Conservation (phyloP, 2,888 invertebrate species). For the Itoplectis maculator region DNA sequence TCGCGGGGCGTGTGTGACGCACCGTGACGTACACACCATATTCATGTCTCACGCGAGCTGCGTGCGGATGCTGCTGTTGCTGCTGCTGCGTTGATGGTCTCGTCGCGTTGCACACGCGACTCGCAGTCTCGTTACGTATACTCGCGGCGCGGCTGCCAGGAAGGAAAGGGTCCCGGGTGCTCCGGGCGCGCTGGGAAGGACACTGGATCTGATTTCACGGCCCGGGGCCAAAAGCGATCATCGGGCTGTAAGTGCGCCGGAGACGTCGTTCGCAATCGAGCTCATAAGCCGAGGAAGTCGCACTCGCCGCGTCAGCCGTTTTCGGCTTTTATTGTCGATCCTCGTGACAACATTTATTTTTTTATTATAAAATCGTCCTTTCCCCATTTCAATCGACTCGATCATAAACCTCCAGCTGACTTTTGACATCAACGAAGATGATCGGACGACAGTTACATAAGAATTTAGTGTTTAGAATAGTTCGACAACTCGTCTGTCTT, state of each 20-base stretch:
- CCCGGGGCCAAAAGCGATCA: slow-evolving; percentile 61
- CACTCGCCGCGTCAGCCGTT: too few relatives aligned
- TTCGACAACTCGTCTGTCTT: too few relatives aligned
- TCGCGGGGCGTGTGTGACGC: not conserved
- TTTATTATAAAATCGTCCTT: too few relatives aligned
- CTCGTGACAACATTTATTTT: too few relatives aligned
- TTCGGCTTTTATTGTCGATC: too few relatives aligned
- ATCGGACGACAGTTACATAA: too few relatives aligned
- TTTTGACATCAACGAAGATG: too few relatives aligned
- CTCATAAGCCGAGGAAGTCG: slow-evolving; percentile 9
- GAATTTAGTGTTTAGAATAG: too few relatives aligned
- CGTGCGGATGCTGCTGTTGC: not conserved
- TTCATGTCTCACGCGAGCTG: too few relatives aligned
- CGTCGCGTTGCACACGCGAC: not conserved
- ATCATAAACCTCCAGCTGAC: too few relatives aligned
- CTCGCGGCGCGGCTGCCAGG: not conserved
- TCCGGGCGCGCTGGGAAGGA: slow-evolving; percentile 28
- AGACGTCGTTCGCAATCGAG: not conserved
- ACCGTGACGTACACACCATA: not conserved
- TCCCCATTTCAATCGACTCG: too few relatives aligned
- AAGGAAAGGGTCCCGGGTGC: slow-evolving; percentile 16
- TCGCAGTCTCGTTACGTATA: slow-evolving; percentile 28
- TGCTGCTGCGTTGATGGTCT: not conserved
- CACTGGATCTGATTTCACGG: slow-evolving; percentile 70
- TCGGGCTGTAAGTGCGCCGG: slow-evolving; percentile 1